Percentiles rank a stretch among this genome's conserved stretches.
phyloP scores from a whole-genome alignment of 2,888 invertebrate genomes.

The Drosophila anomalata region DNA sequence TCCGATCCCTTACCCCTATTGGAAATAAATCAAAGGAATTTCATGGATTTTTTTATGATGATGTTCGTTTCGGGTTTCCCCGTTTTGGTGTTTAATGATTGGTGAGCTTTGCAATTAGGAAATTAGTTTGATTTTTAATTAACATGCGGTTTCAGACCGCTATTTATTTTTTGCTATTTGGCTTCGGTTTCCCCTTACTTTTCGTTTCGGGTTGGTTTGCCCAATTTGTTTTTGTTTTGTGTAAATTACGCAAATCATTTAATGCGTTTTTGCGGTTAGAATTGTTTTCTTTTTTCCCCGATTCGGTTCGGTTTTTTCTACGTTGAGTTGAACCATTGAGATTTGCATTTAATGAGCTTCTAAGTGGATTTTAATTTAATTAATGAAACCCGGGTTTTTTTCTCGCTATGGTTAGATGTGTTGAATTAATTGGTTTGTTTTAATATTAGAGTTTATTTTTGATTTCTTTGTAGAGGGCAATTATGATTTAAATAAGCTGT shows the following conservation, averaged over 20 bases:
- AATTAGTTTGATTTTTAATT: constrained; percentile 80
- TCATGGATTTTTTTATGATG: constrained; percentile 21
- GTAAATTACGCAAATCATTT: constrained; percentile 69
- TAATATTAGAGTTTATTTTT: constrained; percentile 12
- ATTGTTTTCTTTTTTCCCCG: constrained; percentile 58
- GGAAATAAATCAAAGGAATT: constrained; percentile 71
- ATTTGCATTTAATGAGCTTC: constrained; percentile 77
- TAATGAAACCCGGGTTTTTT: constrained; percentile 52
- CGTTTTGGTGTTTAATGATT: constrained; percentile 72
- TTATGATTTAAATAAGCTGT: neutral
- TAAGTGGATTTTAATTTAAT: constrained; percentile 78
- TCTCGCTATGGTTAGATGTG: constrained; percentile 19
- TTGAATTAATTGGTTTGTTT: constrained; percentile 39
- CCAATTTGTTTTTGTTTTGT: constrained; percentile 50
- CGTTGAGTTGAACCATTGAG: constrained; percentile 40
- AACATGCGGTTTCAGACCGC: constrained; percentile 71
- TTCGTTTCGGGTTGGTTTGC: constrained; percentile 14
- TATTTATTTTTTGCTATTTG: constrained; percentile 26
- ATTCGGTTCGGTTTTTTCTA: constrained; percentile 20
- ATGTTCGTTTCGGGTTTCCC: constrained; percentile 25
- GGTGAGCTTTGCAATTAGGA: constrained; percentile 77
- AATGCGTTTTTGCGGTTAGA: constrained; percentile 78
- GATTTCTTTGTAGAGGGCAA: neutral
- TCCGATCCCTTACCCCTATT: constrained; percentile 9
- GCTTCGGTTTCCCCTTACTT: constrained; percentile 17